phyloP scores from a whole-genome alignment of 2,113 vertebrate genomes.

The Sporophila hypoxantha region DNA sequence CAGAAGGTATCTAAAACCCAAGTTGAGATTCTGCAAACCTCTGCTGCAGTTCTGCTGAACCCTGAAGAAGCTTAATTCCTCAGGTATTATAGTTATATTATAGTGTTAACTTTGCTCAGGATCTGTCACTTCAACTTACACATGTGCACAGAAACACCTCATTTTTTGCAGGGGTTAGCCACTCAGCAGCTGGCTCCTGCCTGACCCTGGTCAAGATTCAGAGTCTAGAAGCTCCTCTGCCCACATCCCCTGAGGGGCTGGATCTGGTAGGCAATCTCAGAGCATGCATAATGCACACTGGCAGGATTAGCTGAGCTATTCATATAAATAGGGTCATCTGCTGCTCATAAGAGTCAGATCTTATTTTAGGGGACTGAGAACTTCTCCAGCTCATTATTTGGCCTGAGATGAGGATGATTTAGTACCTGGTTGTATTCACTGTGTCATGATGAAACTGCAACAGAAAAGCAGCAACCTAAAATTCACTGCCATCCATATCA shows the following conservation, averaged over 20 bases:
- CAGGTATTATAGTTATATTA: accelerated
- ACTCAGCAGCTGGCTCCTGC: constrained; percentile 18
- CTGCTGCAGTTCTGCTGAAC: not conserved
- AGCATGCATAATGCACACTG: not conserved
- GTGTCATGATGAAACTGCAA: not conserved
- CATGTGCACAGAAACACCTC: constrained; percentile 13
- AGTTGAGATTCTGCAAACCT: not conserved
- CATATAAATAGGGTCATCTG: not conserved
- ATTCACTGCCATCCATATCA: not conserved
- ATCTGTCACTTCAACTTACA: not conserved
- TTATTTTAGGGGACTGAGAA: not conserved
- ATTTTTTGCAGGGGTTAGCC: constrained; percentile 47
- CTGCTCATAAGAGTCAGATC: not conserved
- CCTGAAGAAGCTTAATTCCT: not conserved
- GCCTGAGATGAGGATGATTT: not conserved
- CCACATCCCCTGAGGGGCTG: constrained; percentile 33
- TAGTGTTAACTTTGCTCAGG: not conserved
- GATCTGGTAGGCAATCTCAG: constrained; percentile 45
- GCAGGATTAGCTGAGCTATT: not conserved
- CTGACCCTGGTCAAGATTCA: constrained; percentile 39
- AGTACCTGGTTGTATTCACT: not conserved
- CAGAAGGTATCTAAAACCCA: not conserved
- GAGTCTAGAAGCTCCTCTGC: constrained; percentile 47
- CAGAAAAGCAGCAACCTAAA: not conserved
- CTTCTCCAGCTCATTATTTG: not conserved